phyloP scores from a whole-genome alignment of 1,140 invertebrate species.

The Euwallacea similis region DNA sequence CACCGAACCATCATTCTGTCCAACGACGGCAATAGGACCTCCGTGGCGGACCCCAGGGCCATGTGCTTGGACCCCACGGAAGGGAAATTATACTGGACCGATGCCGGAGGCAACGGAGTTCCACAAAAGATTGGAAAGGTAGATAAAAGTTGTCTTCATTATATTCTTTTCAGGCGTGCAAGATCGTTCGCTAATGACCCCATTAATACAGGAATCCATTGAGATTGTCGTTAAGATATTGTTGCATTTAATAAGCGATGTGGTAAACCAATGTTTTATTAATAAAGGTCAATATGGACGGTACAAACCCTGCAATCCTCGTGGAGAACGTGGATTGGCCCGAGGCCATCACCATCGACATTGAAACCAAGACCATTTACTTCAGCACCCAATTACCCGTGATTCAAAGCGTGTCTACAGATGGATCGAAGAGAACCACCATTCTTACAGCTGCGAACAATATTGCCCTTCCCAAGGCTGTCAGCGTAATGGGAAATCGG shows the following conservation, averaged over 20 bases:
- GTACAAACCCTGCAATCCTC: conserved; percentile 73
- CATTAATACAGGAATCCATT: too few species aligned
- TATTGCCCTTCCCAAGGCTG: conserved; percentile 76
- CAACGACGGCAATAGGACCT: conserved; percentile 85
- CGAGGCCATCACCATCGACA: conserved; percentile 84
- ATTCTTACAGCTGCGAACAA: conserved; percentile 70
- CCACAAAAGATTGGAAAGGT: conserved; percentile 83
- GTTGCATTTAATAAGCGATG: too few species aligned
- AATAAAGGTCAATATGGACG: conserved; percentile 85
- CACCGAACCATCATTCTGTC: conserved; percentile 86
- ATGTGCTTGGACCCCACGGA: conserved; percentile 89
- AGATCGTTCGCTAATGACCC: not conserved
- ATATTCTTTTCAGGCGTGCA: not conserved
- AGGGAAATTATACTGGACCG: conserved; percentile 93
- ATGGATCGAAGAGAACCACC: conserved; percentile 70
- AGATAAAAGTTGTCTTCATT: not conserved
- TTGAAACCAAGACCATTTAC: conserved; percentile 81
- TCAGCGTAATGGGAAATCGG: conserved; percentile 80
- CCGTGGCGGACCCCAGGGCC: conserved; percentile 84
- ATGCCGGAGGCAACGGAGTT: conserved; percentile 89
- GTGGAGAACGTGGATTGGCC: conserved; percentile 69
- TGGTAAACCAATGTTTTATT: not conserved
- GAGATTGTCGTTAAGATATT: too few species aligned
- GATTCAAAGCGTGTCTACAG: conserved; percentile 73
- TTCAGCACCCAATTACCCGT: conserved; percentile 78